Percentiles rank a stretch among this genome's conserved stretches.
These are phyloP conservation scores for Scaptomyza parva DNA, from an alignment of 2,888 invertebrate genomes.

Conservation along the genomic window DNA sequence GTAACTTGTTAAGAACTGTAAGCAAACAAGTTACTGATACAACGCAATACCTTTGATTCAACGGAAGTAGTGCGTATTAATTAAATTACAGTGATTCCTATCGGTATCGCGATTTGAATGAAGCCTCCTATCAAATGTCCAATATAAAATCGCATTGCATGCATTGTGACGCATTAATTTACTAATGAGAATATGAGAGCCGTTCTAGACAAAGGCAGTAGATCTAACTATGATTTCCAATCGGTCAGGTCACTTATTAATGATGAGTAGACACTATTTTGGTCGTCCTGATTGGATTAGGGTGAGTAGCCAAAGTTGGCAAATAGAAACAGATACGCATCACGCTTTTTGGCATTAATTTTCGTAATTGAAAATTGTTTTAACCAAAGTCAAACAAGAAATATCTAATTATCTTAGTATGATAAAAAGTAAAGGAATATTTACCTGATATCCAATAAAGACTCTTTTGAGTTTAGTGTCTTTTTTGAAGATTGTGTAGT, in stretches of 20 bases:
- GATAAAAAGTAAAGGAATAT: neutral
- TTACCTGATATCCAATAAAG: constrained; percentile 24
- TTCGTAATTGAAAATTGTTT: constrained; percentile 13
- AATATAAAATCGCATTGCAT: constrained; percentile 24
- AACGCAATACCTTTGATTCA: neutral
- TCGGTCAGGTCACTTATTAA: neutral
- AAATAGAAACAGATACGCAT: neutral
- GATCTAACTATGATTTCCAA: constrained; percentile 32
- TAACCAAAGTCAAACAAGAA: too few relatives aligned
- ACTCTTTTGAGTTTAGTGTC: constrained; percentile 4
- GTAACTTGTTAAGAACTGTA: constrained; percentile 19
- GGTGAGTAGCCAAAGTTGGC: constrained; percentile 40
- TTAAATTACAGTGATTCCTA: constrained; percentile 50
- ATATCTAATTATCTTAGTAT: too few relatives aligned
- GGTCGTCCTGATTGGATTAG: constrained; percentile 46
- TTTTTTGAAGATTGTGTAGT: constrained; percentile 2
- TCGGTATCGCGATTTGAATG: constrained; percentile 31
- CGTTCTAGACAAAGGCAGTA: neutral
- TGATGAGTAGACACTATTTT: constrained; percentile 56
- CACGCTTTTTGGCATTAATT: constrained; percentile 1
- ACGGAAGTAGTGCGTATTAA: constrained; percentile 27
- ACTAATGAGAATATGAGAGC: constrained; percentile 48
- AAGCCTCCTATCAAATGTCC: neutral
- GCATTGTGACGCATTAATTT: constrained; percentile 30
- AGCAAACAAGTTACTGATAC: neutral